These are phyloP conservation scores for Cyprichromis sp. DNA, from an alignment of 2,113 vertebrate genomes.

Conservation along the genomic window DNA sequence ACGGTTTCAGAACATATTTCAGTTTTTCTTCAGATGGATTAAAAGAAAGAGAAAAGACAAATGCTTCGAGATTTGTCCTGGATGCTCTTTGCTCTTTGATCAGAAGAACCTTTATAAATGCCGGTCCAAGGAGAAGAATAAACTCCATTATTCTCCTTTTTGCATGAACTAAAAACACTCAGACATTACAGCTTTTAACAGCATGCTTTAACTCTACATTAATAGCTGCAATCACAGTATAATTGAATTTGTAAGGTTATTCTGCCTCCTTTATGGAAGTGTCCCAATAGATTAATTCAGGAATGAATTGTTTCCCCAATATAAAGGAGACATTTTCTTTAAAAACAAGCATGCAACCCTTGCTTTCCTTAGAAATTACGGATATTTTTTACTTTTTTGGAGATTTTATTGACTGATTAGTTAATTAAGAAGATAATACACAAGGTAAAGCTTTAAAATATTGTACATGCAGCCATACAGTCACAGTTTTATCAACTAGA, in stretches of 20 bases:
- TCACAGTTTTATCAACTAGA: not conserved
- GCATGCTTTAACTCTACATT: rapidly evolving
- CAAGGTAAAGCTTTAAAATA: not conserved
- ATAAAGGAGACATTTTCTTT: not conserved
- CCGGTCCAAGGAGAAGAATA: not conserved
- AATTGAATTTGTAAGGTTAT: not conserved
- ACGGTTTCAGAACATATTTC: rapidly evolving
- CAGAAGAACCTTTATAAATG: not conserved
- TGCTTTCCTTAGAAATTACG: rapidly evolving
- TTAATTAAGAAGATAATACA: not conserved
- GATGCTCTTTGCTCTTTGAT: not conserved
- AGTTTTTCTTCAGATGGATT: not conserved
- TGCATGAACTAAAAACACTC: rapidly evolving
- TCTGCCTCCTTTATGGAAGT: not conserved
- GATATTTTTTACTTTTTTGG: rapidly evolving
- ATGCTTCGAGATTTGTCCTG: not conserved
- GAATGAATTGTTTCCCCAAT: rapidly evolving
- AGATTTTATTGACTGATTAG: rapidly evolving
- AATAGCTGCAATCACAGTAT: not conserved
- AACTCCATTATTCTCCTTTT: not conserved
- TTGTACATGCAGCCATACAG: not conserved
- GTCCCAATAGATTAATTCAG: rapidly evolving
- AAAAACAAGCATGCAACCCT: not conserved
- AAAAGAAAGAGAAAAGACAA: not conserved
- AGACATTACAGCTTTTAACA: not conserved